Evolutionary conservation across 2,797 vertebrate species (phyloP), one percentile per base, ranked within the genome.

Genomic region (Astyanax mexicanus): DNA sequence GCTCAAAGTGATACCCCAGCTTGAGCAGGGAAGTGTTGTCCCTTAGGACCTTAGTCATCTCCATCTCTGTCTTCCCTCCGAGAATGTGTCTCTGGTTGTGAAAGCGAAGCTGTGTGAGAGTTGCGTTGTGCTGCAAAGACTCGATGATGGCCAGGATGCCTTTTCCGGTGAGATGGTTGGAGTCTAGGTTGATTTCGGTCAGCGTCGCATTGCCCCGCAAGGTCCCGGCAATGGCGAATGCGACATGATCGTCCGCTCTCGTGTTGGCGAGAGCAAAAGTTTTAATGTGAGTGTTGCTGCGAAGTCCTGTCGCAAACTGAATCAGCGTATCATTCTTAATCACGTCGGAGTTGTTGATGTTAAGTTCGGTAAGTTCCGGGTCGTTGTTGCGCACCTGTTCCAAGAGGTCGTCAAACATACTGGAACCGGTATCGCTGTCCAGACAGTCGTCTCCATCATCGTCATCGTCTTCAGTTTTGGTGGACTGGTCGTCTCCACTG

Each of bases 11-110:
- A 85, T 96, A 96, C 74, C 95, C 95, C 71, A 96, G 83, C 78
- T 95, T 96, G 52, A 96, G 91, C 58, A 96, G 86, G 0, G 95
- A 94, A 76, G 88, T 91, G 84, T 96, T 96, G 25, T 95, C 93
- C 78, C 91, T 93, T 71, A 96, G 89, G 17, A 95, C 87, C 58
- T 90, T 93, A 65, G 94, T 89, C 1, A 96, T 94, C 89, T 96
- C 95, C 95, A 96, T 96, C 88, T 96, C 95, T 0, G 94, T 94
- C 88, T 95, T 95, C 12, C 95, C 95, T 0, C 95, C 95, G 0
- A 94, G 95, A 84, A 96, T 95, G 87, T 96, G 95, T 11, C 95
- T 87, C 86, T 96, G 95, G 86, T 96, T 96, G 86, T 96, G 95
- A 87, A 96, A 95, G n/a, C 94, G 93, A 74, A 96, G 89, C 86